phyloP scores from a whole-genome alignment of 2,113 vertebrate species.

The Origma solitaria region DNA sequence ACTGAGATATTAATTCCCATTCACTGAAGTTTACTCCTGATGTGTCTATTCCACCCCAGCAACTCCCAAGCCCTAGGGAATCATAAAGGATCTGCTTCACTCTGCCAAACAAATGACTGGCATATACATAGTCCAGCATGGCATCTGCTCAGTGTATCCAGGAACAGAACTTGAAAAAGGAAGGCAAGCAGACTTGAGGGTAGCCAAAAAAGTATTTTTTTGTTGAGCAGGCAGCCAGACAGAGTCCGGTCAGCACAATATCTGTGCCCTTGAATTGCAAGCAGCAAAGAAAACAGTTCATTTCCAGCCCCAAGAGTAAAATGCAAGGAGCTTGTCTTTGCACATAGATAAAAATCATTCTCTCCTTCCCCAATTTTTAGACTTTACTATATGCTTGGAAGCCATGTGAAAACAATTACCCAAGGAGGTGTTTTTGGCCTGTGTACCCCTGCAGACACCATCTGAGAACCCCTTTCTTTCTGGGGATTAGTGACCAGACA shows the following conservation, averaged over 20 bases:
- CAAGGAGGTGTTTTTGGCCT: neutral
- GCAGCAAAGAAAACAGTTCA: neutral
- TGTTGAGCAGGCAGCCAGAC: neutral
- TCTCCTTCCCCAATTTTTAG: neutral
- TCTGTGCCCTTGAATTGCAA: neutral
- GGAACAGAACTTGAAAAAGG: neutral
- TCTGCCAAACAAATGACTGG: neutral
- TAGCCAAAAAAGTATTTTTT: neutral
- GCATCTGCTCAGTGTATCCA: neutral
- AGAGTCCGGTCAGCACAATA: neutral
- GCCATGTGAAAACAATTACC: neutral
- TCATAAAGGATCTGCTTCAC: neutral
- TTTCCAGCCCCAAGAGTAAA: neutral
- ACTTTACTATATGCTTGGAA: neutral
- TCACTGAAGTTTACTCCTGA: neutral
- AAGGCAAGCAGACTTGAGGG: neutral
- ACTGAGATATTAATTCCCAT: neutral
- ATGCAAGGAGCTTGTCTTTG: neutral
- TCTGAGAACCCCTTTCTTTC: neutral
- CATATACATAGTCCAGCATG: neutral
- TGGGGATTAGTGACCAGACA: neutral
- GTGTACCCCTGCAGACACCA: neutral
- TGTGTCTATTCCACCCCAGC: accelerated
- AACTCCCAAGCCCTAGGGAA: neutral
- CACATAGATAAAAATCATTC: neutral